Conservation (phyloP, 2,888 invertebrate genomes). For the Amitus sp. region DNA sequence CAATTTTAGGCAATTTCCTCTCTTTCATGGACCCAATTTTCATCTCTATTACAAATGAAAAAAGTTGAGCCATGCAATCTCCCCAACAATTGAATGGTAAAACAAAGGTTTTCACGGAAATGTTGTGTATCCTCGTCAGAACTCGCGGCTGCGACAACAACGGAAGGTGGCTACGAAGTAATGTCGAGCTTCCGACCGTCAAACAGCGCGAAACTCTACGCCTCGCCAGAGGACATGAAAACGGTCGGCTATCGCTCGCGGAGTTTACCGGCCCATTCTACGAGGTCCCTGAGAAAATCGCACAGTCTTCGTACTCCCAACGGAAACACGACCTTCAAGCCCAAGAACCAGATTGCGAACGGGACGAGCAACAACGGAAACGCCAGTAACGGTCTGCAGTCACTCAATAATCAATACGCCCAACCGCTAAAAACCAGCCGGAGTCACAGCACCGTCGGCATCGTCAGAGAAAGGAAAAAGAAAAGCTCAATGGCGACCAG, state of each 20-base stretch:
- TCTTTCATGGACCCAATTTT: too few species aligned
- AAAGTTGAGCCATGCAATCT: too few species aligned
- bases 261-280: conserved; percentile 68
- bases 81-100: too few species aligned
- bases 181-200: conserved; percentile 92
- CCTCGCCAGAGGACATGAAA: conserved; percentile 86
- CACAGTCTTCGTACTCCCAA: conserved; percentile 70
- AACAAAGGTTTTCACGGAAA: too few species aligned
- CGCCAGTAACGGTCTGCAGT: conserved; percentile 41
- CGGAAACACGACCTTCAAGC: conserved; percentile 65
- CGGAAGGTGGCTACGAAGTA: conserved; percentile 68
- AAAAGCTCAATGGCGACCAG: conserved; percentile 61
- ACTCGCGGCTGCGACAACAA: conserved; percentile 58
- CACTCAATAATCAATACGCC: conserved; percentile 69
- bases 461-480: conserved; percentile 61
- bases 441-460: conserved; percentile 59
- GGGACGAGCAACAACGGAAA: conserved; percentile 33
- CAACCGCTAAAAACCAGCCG: conserved; percentile 68
- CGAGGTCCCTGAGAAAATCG: conserved; percentile 71
- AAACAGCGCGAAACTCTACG: conserved; percentile 86
- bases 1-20: too few species aligned
- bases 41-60: too few species aligned
- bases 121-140: conserved; percentile 53
- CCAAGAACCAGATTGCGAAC: conserved; percentile 46
- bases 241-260: conserved; percentile 74